Conservation (phyloP, 2,113 vertebrate genomes). For the Charadrius vociferus region DNA sequence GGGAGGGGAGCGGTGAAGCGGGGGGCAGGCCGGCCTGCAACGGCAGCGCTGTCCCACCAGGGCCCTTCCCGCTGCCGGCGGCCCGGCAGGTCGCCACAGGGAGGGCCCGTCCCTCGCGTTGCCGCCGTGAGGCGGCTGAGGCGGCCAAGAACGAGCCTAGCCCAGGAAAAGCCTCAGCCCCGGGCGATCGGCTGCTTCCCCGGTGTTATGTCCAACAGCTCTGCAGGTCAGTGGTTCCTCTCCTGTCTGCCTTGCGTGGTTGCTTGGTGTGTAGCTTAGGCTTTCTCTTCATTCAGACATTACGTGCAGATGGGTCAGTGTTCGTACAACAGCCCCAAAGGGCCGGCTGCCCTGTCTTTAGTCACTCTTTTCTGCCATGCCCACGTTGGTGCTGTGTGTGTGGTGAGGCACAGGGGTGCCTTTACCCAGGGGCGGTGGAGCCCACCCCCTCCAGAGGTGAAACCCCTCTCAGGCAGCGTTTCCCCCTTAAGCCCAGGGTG, state of each 20-base stretch:
- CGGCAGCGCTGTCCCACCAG: accelerated
- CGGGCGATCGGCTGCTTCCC: not conserved
- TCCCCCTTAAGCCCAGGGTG: not conserved
- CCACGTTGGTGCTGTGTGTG: not conserved
- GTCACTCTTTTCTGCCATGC: not conserved
- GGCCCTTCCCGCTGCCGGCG: accelerated
- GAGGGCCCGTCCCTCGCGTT: accelerated
- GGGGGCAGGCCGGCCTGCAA: accelerated
- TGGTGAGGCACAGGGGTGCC: not conserved
- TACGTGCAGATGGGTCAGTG: not conserved
- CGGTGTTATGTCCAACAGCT: accelerated
- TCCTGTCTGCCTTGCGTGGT: not conserved
- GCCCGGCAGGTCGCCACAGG: accelerated
- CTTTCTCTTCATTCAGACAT: not conserved
- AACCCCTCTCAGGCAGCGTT: accelerated
- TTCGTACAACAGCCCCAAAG: not conserved
- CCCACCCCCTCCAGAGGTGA: not conserved
- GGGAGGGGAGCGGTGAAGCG: not conserved
- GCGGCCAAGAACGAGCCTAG: not conserved
- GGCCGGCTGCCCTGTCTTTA: not conserved
- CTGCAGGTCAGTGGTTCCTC: not conserved
- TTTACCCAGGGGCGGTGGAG: not conserved
- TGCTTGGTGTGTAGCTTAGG: not conserved
- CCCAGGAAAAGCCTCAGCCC: not conserved
- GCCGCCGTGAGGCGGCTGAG: accelerated